Percentiles rank a stretch among this genome's conserved stretches.
These are phyloP conservation scores for Fringilla coelebs DNA, from an alignment of 2,797 vertebrate species.

Conservation along the genomic window DNA sequence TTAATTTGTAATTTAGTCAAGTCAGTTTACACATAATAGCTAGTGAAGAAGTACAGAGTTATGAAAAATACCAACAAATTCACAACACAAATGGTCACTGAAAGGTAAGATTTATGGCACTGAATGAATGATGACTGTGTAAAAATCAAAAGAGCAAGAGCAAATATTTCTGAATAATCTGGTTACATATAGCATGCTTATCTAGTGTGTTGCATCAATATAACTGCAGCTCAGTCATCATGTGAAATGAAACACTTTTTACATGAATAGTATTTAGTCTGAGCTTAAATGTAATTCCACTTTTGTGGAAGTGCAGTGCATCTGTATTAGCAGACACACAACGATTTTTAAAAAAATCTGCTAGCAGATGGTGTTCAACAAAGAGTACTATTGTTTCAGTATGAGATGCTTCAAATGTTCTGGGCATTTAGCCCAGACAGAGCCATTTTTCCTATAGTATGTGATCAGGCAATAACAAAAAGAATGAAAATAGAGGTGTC, in stretches of 20 bases:
- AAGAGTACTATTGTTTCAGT: slow-evolving; percentile 83
- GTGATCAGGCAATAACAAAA: slow-evolving; percentile 74
- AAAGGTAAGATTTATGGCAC: background rate
- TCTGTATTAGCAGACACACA: slow-evolving; percentile 61
- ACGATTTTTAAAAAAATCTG: slow-evolving; percentile 54
- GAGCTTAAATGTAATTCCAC: slow-evolving; percentile 39
- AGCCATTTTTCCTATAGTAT: slow-evolving; percentile 83
- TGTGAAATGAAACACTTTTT: slow-evolving; percentile 62
- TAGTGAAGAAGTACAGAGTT: background rate
- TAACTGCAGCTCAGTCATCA: slow-evolving; percentile 14
- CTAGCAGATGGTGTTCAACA: slow-evolving; percentile 83
- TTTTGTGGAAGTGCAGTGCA: slow-evolving; percentile 43
- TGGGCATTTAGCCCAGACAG: slow-evolving; percentile 80
- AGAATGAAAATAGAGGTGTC: slow-evolving; percentile 80
- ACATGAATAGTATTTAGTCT: slow-evolving; percentile 53
- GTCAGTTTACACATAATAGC: background rate
- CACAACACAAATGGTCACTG: background rate
- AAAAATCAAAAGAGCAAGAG: background rate
- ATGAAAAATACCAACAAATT: background rate
- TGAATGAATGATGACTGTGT: background rate
- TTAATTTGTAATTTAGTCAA: background rate
- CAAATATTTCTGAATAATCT: background rate
- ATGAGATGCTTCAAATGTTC: slow-evolving; percentile 78
- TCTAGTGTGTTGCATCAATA: background rate
- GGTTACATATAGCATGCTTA: background rate